Percentiles rank a stretch among this genome's conserved stretches.
phyloP scores from a whole-genome alignment of 2,797 vertebrate genomes.

The Micromesistius poutassou region DNA sequence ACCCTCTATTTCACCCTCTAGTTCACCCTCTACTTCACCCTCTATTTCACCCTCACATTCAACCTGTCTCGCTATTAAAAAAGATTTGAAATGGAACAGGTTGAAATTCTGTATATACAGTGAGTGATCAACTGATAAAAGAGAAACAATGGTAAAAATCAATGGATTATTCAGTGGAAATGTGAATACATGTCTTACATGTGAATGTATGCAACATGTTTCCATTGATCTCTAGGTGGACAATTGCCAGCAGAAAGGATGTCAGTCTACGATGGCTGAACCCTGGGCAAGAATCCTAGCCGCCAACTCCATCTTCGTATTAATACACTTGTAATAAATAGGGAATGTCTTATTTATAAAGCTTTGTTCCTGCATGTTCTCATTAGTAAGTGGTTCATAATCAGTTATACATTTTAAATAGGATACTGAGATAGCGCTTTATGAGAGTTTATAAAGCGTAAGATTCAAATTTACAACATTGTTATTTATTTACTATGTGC shows the following conservation, averaged over 20 bases:
- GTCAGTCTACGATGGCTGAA: neutral
- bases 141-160: neutral
- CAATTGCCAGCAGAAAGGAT: neutral
- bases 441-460: neutral
- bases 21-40: too few species aligned
- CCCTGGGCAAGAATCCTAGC: neutral
- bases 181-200: too few species aligned
- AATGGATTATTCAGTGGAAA: neutral
- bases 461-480: neutral
- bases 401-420: neutral
- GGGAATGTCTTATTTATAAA: neutral
- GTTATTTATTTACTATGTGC: neutral
- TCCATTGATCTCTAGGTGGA: neutral
- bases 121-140: neutral
- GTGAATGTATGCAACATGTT: neutral
- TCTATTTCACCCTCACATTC: too few species aligned
- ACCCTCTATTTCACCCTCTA: too few species aligned
- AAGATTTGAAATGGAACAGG: neutral
- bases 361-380: neutral
- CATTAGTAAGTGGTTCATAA: too few species aligned
- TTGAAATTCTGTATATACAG: too few species aligned
- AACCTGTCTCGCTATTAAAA: neutral
- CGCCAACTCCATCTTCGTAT: neutral
- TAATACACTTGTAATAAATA: too few species aligned
- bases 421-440: neutral